Base-by-base conservation (phyloP, 2,113 vertebrate genomes). In the Chloroceryle aenea region DNA sequence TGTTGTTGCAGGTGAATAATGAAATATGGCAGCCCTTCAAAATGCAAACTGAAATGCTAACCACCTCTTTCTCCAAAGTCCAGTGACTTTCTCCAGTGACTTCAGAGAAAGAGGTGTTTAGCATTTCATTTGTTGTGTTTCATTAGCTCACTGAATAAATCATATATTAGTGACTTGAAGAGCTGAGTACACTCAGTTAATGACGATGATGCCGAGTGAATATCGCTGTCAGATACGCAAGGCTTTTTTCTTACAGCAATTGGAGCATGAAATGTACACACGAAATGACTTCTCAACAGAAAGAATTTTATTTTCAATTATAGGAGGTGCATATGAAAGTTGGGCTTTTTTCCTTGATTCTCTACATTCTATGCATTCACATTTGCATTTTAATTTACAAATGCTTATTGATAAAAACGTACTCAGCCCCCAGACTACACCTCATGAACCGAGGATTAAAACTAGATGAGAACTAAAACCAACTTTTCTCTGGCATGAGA, bases 141-240 rank as follows among this genome's bases (percentile, higher is more conserved):
- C 50, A 76, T 93, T 74, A 87, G 55, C 56, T 95, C 95, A 27
- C 61, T 84, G 50, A 73, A 90, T 71, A 53, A 68, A 72, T 85
- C 56, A 40, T 77, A 14, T 32, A 58, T 86, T 92, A 90, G 3
- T 66, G 71, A 63, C 27, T 72, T 87, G 75, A 38, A 38, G 40
- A 86, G 88, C 86, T 83, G 90, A 88, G 32, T 42, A 90, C 36
- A 6, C 84, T 56, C 72, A 36, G 32, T 73, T 92, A 81, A 78
- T 86, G 87, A 63, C 87, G 95, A 62, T 90, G 95, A 63, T 88
- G 62, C 81, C 93, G 93, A 96, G 89, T 95, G 96, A 91, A 48
- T 45, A 87, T 71, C 89, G 43, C 93, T 91, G 85, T 93, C 85
- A 86, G 72, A 62, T 63, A 52, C 1, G 6, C 48, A 50, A 74